Conservation (phyloP, 2,113 vertebrate species). For the Eulemur rufifrons region DNA sequence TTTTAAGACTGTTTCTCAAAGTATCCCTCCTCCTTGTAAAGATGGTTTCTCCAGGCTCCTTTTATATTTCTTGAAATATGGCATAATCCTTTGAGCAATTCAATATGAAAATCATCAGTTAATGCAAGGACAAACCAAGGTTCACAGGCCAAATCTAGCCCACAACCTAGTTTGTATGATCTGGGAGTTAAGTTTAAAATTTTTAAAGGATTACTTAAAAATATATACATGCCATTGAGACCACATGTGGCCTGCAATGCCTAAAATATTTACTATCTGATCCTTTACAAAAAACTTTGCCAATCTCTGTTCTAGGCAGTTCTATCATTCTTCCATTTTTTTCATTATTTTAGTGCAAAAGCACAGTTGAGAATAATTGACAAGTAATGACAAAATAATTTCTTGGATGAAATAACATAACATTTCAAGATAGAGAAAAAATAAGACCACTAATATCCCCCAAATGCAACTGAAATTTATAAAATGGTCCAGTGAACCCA, state of each 20-base stretch:
- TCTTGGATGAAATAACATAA: not conserved
- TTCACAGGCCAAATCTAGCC: not conserved
- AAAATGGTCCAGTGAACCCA: not conserved
- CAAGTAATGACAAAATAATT: constrained; percentile 29
- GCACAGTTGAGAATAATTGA: constrained; percentile 17
- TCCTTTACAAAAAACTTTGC: constrained; percentile 13
- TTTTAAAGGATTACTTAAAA: constrained; percentile 13
- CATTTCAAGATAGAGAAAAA: constrained; percentile 9
- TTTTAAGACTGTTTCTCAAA: constrained; percentile 40
- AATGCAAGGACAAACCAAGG: not conserved
- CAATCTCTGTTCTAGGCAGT: not conserved
- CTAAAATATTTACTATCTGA: constrained; percentile 17
- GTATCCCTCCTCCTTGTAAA: not conserved
- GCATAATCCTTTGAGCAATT: not conserved
- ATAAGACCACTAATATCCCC: not conserved
- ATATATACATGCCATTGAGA: not conserved
- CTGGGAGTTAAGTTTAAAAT: not conserved
- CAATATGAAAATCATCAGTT: not conserved
- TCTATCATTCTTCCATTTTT: not conserved
- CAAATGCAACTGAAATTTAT: constrained; percentile 8
- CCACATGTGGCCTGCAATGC: not conserved
- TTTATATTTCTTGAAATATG: not conserved
- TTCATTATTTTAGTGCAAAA: not conserved
- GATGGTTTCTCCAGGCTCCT: not conserved
- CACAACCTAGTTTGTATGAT: not conserved